Evolutionary conservation across 2,113 vertebrate genomes (phyloP).

Genomic region (Chaetodon auriga): DNA sequence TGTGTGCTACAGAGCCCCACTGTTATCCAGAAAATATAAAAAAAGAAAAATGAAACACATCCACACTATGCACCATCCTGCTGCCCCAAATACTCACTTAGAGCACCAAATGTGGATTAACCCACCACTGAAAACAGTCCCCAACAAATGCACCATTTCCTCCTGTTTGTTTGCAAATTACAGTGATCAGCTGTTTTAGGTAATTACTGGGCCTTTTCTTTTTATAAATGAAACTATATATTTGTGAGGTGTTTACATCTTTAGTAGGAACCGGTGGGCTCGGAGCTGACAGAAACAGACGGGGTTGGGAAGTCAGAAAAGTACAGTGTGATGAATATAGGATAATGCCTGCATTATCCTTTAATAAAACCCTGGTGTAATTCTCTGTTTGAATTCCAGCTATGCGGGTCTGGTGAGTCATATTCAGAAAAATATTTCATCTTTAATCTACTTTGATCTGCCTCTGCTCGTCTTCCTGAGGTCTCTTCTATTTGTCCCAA

Average conservation of each 20-base stretch:
- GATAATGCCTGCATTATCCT: background rate
- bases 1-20: background rate
- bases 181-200: background rate
- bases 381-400: background rate
- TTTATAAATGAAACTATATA: background rate
- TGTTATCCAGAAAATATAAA: background rate
- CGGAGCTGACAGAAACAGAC: background rate
- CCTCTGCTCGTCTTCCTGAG: background rate
- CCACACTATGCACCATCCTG: background rate
- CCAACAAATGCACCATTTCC: background rate
- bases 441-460: conserved; percentile 1
- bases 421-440: background rate
- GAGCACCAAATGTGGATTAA: background rate
- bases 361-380: background rate
- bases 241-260: background rate
- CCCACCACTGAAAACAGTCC: background rate
- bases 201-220: background rate
- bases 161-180: background rate
- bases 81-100: background rate
- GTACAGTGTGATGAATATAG: background rate
- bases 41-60: background rate
- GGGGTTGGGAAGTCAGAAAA: background rate
- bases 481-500: background rate
- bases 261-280: background rate
- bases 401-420: background rate